Evolutionary conservation across 2,888 invertebrate species (phyloP).

Genomic region (Rhingia campestris): DNA sequence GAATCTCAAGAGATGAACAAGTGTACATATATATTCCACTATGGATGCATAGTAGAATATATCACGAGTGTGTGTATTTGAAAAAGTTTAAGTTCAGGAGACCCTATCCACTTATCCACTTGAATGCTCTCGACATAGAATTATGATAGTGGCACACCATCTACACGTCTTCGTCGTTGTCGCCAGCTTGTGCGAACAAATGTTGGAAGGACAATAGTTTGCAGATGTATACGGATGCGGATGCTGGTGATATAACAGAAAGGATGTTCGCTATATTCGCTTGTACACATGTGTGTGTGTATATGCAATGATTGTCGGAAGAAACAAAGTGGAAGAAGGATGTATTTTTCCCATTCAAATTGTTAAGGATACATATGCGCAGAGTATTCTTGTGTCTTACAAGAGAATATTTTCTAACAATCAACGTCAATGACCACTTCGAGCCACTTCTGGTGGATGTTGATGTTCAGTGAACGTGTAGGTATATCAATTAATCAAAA

Average conservation of each 20-base stretch:
- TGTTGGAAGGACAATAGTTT: slow-evolving; percentile 12
- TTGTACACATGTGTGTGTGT: too few species aligned
- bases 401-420: background rate
- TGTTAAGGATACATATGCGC: slow-evolving; percentile 22
- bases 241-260: slow-evolving; percentile 14
- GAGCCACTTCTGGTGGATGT: slow-evolving; percentile 2
- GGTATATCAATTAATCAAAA: slow-evolving; percentile 31
- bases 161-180: background rate
- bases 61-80: background rate
- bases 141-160: slow-evolving; percentile 15
- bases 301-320: background rate
- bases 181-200: background rate
- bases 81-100: slow-evolving; percentile 31
- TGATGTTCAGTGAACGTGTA: too few species aligned
- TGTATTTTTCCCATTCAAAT: slow-evolving; percentile 16
- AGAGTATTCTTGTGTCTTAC: background rate
- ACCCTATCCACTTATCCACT: slow-evolving; percentile 30
- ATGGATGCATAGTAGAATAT: too few species aligned
- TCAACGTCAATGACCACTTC: slow-evolving; percentile 8
- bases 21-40: too few species aligned
- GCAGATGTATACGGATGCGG: slow-evolving; percentile 6
- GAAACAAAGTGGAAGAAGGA: slow-evolving; percentile 10
- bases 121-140: slow-evolving; percentile 29
- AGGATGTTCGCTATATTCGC: slow-evolving; percentile 1
- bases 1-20: too few species aligned